Base-by-base conservation (phyloP, 2,888 invertebrate species). In the Drosophila robusta region DNA sequence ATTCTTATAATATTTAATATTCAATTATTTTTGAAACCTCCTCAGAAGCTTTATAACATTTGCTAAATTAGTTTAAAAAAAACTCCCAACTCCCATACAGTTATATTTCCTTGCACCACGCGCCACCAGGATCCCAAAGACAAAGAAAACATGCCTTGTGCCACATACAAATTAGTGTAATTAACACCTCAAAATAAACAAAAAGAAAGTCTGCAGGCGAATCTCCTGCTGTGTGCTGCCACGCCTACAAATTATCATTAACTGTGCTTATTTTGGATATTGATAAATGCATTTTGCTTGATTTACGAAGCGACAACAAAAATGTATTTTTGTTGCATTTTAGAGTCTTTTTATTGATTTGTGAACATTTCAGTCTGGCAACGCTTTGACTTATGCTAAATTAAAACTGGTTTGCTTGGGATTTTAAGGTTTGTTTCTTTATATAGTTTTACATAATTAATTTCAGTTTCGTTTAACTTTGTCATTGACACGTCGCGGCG, bases 401-500 rank as follows among this genome's bases (percentile, higher is more conserved):
- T 72, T 50, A 51, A 68, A 75, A 76, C 41, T n/a, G 76, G 75
- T 69, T 49, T 1, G 34, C 26, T 44, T 24, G 12, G 7, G 9
- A 32, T 38, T 56, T 63, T 24, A 11, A 54, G 2, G 29, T 34
- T 16, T 9, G 41, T n/a, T 2, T 24, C 36, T 18, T 34, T 5
- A 7, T 32, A 34, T 47, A 50, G 39, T 41, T 76, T 73, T 77
- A 65, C 77, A 76, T 69, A 72, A 76, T 75, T 68, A 60, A 72
- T 67, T 64, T 57, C 57, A 58, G 61, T 68, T 75, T 58, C 16
- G 65, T 62, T 71, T 63, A 61, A 54, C 46, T 75, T 75, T 75
- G 72, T 75, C 76, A 71, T 75, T 75, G 75, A 64, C 71, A 75
- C 67, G 70, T 63, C 58, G 52, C 34, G 12, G 14, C 55, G 32